These are phyloP conservation scores for Heteronetta atricapilla DNA, from an alignment of 2,113 vertebrate species.

Conservation along the genomic window DNA sequence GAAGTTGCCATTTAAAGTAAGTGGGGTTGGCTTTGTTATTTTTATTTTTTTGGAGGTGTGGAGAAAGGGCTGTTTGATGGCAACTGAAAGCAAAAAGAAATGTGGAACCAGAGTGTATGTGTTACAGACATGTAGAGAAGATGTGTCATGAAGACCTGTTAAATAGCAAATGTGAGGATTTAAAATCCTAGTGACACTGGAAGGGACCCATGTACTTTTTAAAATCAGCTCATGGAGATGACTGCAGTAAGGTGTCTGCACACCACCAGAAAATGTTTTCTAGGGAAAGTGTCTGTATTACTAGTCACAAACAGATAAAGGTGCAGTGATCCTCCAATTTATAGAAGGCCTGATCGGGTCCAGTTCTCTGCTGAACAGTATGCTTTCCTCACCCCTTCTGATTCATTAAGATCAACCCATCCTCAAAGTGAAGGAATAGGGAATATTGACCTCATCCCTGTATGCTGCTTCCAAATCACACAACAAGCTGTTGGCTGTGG, in stretches of 20 bases:
- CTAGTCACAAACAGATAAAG: background rate
- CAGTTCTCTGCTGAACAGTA: background rate
- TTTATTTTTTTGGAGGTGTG: constrained; percentile 41
- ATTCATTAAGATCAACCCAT: background rate
- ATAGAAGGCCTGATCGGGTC: background rate
- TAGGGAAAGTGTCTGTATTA: background rate
- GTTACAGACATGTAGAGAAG: background rate
- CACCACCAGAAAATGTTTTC: background rate
- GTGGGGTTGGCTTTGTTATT: constrained; percentile 27
- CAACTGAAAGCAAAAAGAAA: constrained; percentile 20
- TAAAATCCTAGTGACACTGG: background rate
- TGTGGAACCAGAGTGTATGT: background rate
- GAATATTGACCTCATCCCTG: background rate
- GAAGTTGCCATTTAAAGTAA: constrained; percentile 55
- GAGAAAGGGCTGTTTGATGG: constrained; percentile 1
- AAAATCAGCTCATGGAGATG: background rate
- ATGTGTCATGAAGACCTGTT: background rate
- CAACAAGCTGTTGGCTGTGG: rapidly evolving
- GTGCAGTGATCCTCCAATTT: background rate
- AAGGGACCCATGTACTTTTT: background rate
- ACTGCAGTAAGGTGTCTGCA: background rate
- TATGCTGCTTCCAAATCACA: background rate
- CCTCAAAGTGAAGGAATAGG: background rate
- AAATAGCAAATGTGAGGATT: background rate
- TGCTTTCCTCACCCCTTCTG: background rate